Conservation (phyloP, 2,113 vertebrate species). For the Sturnira hondurensis region DNA sequence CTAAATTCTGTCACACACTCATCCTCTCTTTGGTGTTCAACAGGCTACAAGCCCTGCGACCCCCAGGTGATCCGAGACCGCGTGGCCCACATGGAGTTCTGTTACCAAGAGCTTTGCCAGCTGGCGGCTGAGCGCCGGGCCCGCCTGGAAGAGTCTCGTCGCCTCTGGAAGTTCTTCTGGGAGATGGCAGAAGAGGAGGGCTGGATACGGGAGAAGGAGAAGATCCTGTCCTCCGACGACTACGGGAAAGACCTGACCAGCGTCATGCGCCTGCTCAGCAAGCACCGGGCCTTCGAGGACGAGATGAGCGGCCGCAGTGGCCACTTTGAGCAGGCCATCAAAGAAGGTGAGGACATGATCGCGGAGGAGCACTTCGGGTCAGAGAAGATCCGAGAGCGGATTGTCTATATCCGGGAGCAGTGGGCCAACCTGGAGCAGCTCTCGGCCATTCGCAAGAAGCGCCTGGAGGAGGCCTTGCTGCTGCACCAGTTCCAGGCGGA, state of each 20-base stretch:
- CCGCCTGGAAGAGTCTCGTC: conserved; percentile 92
- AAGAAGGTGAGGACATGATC: conserved; percentile 93
- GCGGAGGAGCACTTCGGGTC: conserved; percentile 90
- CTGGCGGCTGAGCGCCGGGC: conserved; percentile 90
- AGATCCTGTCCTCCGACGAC: conserved; percentile 93
- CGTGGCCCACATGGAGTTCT: conserved; percentile 95
- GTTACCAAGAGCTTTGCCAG: conserved; percentile 95
- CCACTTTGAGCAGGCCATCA: conserved; percentile 91
- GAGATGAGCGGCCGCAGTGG: conserved; percentile 93
- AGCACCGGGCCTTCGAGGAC: conserved; percentile 93
- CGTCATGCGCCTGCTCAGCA: conserved; percentile 90
- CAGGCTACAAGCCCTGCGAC: conserved; percentile 97
- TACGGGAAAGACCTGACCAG: conserved; percentile 93
- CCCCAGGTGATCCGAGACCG: conserved; percentile 94
- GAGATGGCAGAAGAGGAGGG: conserved; percentile 98
- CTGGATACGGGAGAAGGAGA: conserved; percentile 97
- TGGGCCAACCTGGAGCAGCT: conserved; percentile 93
- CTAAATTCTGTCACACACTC: not conserved
- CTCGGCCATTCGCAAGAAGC: conserved; percentile 87
- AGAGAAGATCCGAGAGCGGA: conserved; percentile 90
- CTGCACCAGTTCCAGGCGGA: conserved; percentile 96
- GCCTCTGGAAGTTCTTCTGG: conserved; percentile 99
- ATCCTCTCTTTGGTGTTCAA: not conserved
- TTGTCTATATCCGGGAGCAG: conserved; percentile 89
- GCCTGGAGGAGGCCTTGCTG: conserved; percentile 88